phyloP scores from a whole-genome alignment of 2,113 vertebrate species.

The Myiozetetes cayanensis region DNA sequence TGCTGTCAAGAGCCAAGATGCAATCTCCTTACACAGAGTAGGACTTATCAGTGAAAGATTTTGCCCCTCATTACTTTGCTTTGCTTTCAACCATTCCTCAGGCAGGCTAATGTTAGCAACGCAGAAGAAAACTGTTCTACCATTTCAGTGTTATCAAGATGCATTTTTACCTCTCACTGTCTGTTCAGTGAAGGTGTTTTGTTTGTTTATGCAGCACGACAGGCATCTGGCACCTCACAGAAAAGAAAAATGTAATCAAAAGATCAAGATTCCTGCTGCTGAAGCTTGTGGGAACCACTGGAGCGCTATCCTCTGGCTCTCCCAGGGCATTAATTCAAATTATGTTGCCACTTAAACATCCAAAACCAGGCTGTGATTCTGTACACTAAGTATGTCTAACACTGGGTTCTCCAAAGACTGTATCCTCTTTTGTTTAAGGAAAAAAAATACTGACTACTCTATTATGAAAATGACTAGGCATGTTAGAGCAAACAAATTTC shows the following conservation, averaged over 20 bases:
- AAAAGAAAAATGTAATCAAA: not conserved
- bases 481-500: not conserved
- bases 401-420: not conserved
- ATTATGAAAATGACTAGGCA: not conserved
- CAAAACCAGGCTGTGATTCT: not conserved
- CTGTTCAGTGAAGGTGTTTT: not conserved
- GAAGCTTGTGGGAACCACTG: not conserved
- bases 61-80: not conserved
- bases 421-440: not conserved
- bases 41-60: not conserved
- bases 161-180: not conserved
- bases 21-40: not conserved
- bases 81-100: not conserved
- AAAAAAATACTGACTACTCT: not conserved
- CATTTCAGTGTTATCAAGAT: not conserved
- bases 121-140: not conserved
- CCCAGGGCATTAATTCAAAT: not conserved
- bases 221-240: not conserved
- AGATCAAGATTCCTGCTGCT: not conserved
- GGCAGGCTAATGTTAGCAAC: not conserved
- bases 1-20: not conserved
- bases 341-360: not conserved
- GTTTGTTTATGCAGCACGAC: not conserved
- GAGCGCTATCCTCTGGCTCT: not conserved
- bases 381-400: not conserved